Base-by-base conservation (phyloP, 2,888 invertebrate genomes). In the Heliconius hortense region DNA sequence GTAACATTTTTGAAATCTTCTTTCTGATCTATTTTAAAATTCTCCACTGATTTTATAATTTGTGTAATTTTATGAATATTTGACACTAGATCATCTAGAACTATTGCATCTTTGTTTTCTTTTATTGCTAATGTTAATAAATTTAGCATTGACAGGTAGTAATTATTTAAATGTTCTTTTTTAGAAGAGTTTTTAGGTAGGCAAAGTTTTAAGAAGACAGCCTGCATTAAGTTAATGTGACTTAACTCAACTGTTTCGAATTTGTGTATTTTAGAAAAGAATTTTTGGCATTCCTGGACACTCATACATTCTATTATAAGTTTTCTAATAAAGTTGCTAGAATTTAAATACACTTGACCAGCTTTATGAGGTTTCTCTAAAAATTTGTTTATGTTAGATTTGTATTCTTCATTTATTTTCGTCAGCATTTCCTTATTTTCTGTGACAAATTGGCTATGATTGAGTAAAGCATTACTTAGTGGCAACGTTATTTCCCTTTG, bases 301-400 rank as follows among this genome's bases (percentile, higher is more conserved):
- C 94, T 92, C 95, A 96, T 95, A 82, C 95, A 95, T 80, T 93
- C 91, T 0, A 95, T 87, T 60, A 97, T 94, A 67, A 97, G 85
- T 80, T 94, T 93, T 13, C 90, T 89, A 39, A 96, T 92, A n/a
- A 95, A 95, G 73, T 90, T 85, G 76, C 95, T 93, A 84, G 96
- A 95, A 74, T 95, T 94, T 64, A 95, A 89, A 80, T 96, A 96
- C 72, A 96, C 95, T 80, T 95, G 95, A 0, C 96, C 95, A 5
- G 95, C 95, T 89, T 96, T 96, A 78, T 96, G 95, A 0, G 96
- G 96, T 83, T 96, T 96, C 82, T 96, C 95, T 63, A 96, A 88
- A 77, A 95, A 92, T 86, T 96, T 95, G 71, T 92, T 86, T 56
- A 97, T 95, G 78, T 96, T 95, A 0, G 93, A 88, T 86, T 96